phyloP scores from a whole-genome alignment of 2,888 invertebrate genomes.

The Polydrusus tereticollis region DNA sequence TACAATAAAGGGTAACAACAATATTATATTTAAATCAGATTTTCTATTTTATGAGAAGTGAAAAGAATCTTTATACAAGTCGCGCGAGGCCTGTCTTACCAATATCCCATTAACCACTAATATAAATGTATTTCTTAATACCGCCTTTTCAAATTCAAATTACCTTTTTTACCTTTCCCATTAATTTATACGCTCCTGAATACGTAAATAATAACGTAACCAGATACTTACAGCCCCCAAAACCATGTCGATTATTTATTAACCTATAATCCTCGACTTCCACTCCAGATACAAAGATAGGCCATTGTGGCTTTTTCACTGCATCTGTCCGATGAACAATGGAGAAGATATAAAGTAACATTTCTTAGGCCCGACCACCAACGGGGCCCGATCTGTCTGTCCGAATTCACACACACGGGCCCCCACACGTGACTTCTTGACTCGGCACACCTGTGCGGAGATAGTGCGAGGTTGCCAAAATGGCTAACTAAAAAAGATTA shows the following conservation, averaged over 20 bases:
- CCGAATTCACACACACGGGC: constrained; percentile 46
- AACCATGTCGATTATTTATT: constrained; percentile 47
- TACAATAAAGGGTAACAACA: no score
- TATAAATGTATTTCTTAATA: neutral
- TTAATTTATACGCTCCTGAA: constrained; percentile 42
- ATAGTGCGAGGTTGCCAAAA: constrained; percentile 30
- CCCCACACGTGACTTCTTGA: constrained; percentile 46
- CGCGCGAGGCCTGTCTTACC: no score
- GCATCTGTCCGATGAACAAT: constrained; percentile 48
- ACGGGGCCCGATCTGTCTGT: constrained; percentile 39
- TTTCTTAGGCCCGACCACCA: constrained; percentile 39
- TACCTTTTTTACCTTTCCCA: constrained; percentile 38
- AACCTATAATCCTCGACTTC: constrained; percentile 43
- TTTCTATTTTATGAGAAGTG: no score
- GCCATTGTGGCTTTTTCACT: constrained; percentile 48
- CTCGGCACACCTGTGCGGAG: constrained; percentile 44
- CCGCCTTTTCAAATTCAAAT: neutral
- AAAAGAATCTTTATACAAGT: no score
- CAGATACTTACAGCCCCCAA: constrained; percentile 36
- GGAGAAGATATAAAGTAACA: constrained; percentile 45
- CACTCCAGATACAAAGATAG: constrained; percentile 45
- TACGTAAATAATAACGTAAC: constrained; percentile 45
- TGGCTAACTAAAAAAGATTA: no score
- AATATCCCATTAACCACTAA: neutral
- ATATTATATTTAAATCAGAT: no score